These are phyloP conservation scores for Tachina grossa DNA, from an alignment of 2,888 invertebrate species.

Conservation along the genomic window DNA sequence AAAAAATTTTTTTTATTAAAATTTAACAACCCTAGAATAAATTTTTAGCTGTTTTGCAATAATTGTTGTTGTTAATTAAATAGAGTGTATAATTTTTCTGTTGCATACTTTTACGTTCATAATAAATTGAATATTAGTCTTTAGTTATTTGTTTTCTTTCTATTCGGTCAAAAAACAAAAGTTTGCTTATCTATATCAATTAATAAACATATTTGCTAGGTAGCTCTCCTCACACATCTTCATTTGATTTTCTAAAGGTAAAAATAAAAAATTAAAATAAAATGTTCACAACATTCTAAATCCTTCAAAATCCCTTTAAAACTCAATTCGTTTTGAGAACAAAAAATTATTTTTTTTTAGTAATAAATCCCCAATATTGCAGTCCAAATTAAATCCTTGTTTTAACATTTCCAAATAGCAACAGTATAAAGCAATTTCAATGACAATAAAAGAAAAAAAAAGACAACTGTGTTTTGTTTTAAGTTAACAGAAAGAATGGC, in stretches of 20 bases:
- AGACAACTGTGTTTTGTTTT: conserved; percentile 42
- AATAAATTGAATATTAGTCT: too few relatives aligned
- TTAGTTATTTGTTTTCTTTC: too few relatives aligned
- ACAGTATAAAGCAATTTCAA: neutral
- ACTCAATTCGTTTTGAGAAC: conserved; percentile 26
- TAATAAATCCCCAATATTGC: conserved; percentile 31
- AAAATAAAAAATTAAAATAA: neutral
- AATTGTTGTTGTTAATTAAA: too few relatives aligned
- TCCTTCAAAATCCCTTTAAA: conserved; percentile 23
- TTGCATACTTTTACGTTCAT: too few relatives aligned
- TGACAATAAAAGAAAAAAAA: neutral
- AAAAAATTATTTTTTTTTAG: neutral
- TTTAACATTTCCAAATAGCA: conserved; percentile 2
- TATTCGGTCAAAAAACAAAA: neutral
- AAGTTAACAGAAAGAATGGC: conserved; percentile 12
- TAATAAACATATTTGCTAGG: neutral
- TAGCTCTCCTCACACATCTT: neutral
- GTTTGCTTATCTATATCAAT: neutral
- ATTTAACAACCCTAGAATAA: too few relatives aligned
- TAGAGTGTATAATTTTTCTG: too few relatives aligned
- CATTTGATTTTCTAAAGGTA: too few relatives aligned
- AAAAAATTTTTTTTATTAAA: too few relatives aligned
- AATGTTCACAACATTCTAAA: neutral
- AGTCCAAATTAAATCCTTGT: conserved; percentile 33
- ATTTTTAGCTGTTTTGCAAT: too few relatives aligned